phyloP scores from a whole-genome alignment of 2,888 invertebrate genomes.

The Cosmopolites sordidus region DNA sequence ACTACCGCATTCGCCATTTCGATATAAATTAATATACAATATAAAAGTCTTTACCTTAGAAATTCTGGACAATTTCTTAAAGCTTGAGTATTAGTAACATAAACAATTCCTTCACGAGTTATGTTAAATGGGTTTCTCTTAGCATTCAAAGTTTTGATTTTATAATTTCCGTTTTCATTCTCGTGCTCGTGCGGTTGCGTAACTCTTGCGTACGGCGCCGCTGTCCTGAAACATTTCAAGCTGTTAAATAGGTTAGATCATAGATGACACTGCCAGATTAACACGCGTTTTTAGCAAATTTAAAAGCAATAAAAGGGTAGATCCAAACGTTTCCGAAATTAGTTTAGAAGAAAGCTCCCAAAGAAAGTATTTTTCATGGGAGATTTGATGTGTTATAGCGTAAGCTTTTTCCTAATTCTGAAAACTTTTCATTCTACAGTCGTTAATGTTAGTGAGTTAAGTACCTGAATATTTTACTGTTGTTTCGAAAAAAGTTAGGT shows the following conservation, averaged over 20 bases:
- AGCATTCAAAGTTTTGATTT: slow-evolving; percentile 23
- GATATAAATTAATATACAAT: background rate
- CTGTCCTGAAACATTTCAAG: slow-evolving; percentile 42
- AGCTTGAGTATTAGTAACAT: slow-evolving; percentile 50
- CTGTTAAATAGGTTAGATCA: too few relatives aligned
- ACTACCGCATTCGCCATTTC: background rate
- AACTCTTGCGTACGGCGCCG: slow-evolving; percentile 49
- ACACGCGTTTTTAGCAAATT: too few relatives aligned
- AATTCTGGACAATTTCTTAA: slow-evolving; percentile 47
- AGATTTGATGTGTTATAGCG: too few relatives aligned
- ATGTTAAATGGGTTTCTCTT: slow-evolving; percentile 50
- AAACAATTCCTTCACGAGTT: slow-evolving; percentile 58
- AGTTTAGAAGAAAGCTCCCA: too few relatives aligned
- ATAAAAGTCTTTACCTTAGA: slow-evolving; percentile 40
- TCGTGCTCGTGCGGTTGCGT: slow-evolving; percentile 45
- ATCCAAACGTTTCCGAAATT: too few relatives aligned
- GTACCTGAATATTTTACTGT: slow-evolving; percentile 37
- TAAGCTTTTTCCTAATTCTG: too few relatives aligned
- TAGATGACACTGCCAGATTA: too few relatives aligned
- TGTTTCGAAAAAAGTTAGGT: slow-evolving; percentile 28
- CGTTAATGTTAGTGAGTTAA: too few relatives aligned
- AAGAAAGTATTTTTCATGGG: too few relatives aligned
- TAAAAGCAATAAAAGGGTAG: slow-evolving; percentile 5
- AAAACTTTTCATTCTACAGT: too few relatives aligned
- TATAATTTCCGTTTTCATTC: slow-evolving; percentile 32